A percentile compares a stretch with the other conserved stretches of the same genome.
Evolutionary conservation across 2,113 vertebrate species (phyloP).

Genomic region (Scophthalmus maximus): DNA sequence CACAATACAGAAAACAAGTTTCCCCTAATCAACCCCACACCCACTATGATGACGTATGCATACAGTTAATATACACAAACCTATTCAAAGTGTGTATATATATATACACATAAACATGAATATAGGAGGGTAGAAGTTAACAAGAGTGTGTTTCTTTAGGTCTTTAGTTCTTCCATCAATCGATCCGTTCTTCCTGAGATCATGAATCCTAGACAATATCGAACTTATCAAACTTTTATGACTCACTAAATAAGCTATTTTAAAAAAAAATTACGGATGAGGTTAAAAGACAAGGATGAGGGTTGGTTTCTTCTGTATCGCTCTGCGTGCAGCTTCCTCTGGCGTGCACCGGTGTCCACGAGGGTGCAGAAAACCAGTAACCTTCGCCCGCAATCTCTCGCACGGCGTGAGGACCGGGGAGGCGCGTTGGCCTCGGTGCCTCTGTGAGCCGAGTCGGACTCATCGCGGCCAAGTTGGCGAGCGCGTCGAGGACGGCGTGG

Average conservation of each 20-base stretch:
- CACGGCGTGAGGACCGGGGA: too few relatives aligned
- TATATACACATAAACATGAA: neutral
- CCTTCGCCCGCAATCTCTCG: constrained; percentile 29
- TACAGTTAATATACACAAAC: neutral
- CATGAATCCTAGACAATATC: neutral
- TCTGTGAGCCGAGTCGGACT: constrained; percentile 25
- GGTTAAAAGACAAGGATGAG: neutral
- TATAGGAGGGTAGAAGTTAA: neutral
- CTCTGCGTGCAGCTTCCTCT: neutral
- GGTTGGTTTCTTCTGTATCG: neutral
- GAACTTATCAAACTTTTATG: too few relatives aligned
- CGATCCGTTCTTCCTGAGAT: neutral
- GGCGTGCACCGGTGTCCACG: neutral
- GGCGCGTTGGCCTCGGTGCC: constrained; percentile 12
- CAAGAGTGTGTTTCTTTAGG: too few relatives aligned
- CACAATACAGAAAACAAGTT: too few relatives aligned
- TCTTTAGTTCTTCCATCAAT: neutral
- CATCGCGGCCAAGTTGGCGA: constrained; percentile 48
- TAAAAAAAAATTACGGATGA: neutral
- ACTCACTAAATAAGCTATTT: too few relatives aligned
- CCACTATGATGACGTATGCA: neutral
- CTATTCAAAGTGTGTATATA: neutral
- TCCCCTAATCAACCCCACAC: too few relatives aligned
- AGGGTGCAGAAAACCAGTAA: constrained; percentile 11
- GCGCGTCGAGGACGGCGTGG: neutral